Evolutionary conservation across 1,140 invertebrate genomes (phyloP).

Genomic region (Pachypeltis micranthus): DNA sequence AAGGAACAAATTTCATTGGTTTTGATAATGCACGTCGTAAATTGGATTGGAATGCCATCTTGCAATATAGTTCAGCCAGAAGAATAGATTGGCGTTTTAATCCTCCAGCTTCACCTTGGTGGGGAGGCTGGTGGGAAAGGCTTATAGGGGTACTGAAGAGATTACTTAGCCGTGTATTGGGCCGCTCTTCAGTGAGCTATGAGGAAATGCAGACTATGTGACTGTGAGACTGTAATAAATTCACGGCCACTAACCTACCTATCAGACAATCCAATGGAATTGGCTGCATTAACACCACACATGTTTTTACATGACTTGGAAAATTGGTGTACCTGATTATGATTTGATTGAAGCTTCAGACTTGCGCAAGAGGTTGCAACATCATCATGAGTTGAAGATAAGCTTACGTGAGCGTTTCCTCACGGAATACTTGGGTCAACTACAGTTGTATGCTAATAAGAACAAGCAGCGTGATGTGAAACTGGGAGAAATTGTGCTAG

Average conservation of each 20-base stretch:
- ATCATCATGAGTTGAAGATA: not conserved
- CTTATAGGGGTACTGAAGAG: slow-evolving; percentile 33
- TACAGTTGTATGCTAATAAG: not conserved
- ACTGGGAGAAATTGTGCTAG: slow-evolving; percentile 24
- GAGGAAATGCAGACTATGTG: slow-evolving; percentile 32
- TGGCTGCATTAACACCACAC: slow-evolving; percentile 18
- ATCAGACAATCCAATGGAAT: slow-evolving; percentile 25
- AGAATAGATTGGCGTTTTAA: slow-evolving; percentile 33
- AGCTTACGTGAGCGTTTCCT: slow-evolving; percentile 10
- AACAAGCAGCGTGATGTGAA: not conserved
- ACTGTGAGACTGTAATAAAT: slow-evolving; percentile 31
- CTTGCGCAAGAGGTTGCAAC: not conserved
- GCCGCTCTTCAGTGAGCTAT: slow-evolving; percentile 25
- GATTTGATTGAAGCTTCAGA: not conserved
- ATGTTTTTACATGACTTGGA: slow-evolving; percentile 29
- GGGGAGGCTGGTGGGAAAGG: slow-evolving; percentile 35
- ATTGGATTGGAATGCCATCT: slow-evolving; percentile 24
- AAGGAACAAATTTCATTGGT: slow-evolving; percentile 34
- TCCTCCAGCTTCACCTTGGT: slow-evolving; percentile 34
- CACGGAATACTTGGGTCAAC: slow-evolving; percentile 17
- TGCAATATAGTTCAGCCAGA: slow-evolving; percentile 7
- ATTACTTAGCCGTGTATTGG: slow-evolving; percentile 28
- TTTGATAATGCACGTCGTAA: slow-evolving; percentile 19
- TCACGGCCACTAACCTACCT: slow-evolving; percentile 32
- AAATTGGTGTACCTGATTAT: slow-evolving; percentile 25